Base-by-base conservation (phyloP, 2,888 invertebrate species). In the Leptinotarsa haldemani region DNA sequence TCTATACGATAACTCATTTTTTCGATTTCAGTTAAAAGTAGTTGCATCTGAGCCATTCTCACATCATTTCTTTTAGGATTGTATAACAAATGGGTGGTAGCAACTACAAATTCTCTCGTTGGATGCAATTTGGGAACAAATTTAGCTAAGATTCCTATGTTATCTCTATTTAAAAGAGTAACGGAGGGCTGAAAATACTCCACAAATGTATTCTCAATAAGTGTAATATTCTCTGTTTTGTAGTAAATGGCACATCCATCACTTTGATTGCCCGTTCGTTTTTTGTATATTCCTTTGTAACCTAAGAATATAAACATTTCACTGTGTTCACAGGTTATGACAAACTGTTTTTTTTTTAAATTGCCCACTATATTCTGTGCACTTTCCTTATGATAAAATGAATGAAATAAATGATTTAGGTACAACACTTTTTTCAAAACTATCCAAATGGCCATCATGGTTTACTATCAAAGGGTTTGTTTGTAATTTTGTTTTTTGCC, bases 221-320 rank as follows among this genome's bases (percentile, higher is more conserved):
- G 85, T 61, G 90, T 87, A 80, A 98, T 94, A 71, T 91, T 88
- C 22, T 90, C 87, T 12, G 87, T 85, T 80, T 93, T 94, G 86
- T 92, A 98, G 84, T 95, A 94, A 58, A 97, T 94, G 0, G 97
- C 96, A 86, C 98, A 96, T 0, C 99, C 99, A 87, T 99, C 99
- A 13, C 89, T 88, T 81, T 95, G 92, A 50, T 88, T 88, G 0
- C 94, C 94, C 0, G 97, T 97, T 83, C 96, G 92, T 86, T 94
- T 94, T 87, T 97, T 96, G 85, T 91, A 98, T 4, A 95, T 84
- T 65, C 94, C 93, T 47, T 88, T 87, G 84, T 95, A 96, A 1
- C 96, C 95, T 87, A 88, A 40, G 84, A 85, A 74, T 9, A 63
- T 22, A 64, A 64, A 64, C 13, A 46, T n/a, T 40, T 64, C 13